Evolutionary conservation across 2,113 vertebrate species (phyloP), one percentile per base, ranked within the genome.

Genomic region (Sitta europaea): DNA sequence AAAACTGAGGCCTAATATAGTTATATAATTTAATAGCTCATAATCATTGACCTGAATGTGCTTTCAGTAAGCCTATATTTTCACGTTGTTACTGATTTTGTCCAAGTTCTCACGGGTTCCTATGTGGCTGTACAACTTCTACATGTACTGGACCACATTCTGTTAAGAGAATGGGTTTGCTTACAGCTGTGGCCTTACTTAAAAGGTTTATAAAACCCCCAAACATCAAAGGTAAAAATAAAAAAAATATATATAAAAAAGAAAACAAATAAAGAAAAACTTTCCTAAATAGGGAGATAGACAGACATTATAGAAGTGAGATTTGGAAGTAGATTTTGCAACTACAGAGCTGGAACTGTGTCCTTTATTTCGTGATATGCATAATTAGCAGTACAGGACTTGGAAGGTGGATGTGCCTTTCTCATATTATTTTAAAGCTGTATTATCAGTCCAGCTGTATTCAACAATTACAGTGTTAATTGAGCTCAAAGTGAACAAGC

Each of bases 401-500:
- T 73, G 78, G 38, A 58, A 94, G 18, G 35, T 58, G 3, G 23
- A 20, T 43, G 19, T 78, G 18, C 16, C 40, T 16, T 71, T 95
- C 51, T 92, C 28, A 24, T 38, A 53, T 51, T 23, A 6, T 80
- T 86, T 91, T 88, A 68, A 88, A 96, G 23, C 59, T 86, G 16
- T 47, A 66, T 77, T 78, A 67, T 72, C 25, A 84, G 25, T 71
- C 43, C 43, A 92, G 28, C 38, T 80, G 11, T 87, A 82, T 68
- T 82, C 45, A 86, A 92, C 17, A 66, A 55, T 73, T 80, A 70
- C 23, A 51, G 13, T 57, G 28, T 55, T 96, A 94, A 93, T n/a
- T 76, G 84, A 92, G 40, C 79, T 94, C 21, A 12, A 88, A 95
- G 27, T 78, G 85, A 96, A 81, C n/a, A 75, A 96, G 73, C 24